phyloP scores from a whole-genome alignment of 2,888 invertebrate species.

The Drosophila histrio region DNA sequence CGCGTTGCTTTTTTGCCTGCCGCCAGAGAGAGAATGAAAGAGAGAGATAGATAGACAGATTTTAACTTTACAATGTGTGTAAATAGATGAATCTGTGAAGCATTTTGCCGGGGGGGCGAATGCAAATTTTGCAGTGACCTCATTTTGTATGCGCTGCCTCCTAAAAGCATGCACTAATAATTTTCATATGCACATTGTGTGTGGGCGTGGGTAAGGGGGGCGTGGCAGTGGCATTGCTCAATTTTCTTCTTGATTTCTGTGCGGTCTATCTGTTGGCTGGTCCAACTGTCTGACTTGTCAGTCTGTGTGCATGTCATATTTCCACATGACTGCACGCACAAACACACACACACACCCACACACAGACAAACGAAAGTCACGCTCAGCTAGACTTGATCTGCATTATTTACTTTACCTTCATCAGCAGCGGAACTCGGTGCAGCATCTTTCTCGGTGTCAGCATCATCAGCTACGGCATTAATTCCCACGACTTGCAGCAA shows the following conservation, averaged over 20 bases:
- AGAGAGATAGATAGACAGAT: conserved; percentile 8
- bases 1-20: conserved; percentile 54
- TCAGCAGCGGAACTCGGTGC: conserved; percentile 72
- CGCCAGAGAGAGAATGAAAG: neutral
- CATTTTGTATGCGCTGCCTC: conserved; percentile 55
- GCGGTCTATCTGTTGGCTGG: conserved; percentile 53
- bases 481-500: conserved; percentile 67
- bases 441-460: conserved; percentile 57
- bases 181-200: conserved; percentile 68
- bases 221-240: conserved; percentile 68
- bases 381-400: conserved; percentile 44
- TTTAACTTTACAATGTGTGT: conserved; percentile 55
- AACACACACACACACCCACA: conserved; percentile 4
- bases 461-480: conserved; percentile 58
- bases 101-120: conserved; percentile 41
- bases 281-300: conserved; percentile 33
- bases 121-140: conserved; percentile 67
- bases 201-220: neutral
- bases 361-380: conserved; percentile 17
- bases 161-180: conserved; percentile 71
- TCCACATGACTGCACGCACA: conserved; percentile 63
- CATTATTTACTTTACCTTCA: conserved; percentile 80
- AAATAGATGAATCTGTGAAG: conserved; percentile 51
- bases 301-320: conserved; percentile 59
- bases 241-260: conserved; percentile 75